A percentile compares a stretch with the other conserved stretches of the same genome.
Conservation (phyloP, 2,797 vertebrate species). For the Channa striata region DNA sequence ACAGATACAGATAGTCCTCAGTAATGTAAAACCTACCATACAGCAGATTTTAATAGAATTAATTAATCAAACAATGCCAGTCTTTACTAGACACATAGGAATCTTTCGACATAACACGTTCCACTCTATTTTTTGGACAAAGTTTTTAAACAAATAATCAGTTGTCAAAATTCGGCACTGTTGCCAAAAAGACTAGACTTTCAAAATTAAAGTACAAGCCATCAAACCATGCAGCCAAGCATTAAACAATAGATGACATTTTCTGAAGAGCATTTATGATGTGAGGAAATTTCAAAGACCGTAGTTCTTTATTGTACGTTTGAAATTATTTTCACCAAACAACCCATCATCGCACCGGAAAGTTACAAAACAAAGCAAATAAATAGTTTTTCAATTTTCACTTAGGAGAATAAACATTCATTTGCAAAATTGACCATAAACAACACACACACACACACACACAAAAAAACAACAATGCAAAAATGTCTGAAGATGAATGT, state of each 20-base stretch:
- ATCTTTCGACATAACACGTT: not conserved
- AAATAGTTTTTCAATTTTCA: conserved; percentile 66
- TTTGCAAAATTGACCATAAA: conserved; percentile 74
- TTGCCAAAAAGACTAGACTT: conserved; percentile 33
- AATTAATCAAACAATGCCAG: no score
- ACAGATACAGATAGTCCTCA: no score
- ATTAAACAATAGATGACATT: conserved; percentile 71
- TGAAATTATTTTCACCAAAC: conserved; percentile 62
- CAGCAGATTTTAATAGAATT: no score
- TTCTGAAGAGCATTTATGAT: conserved; percentile 51
- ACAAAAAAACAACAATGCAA: conserved; percentile 58
- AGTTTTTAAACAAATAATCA: conserved; percentile 35
- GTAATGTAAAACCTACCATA: no score
- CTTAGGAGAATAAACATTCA: conserved; percentile 69
- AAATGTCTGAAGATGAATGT: conserved; percentile 62
- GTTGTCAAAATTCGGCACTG: conserved; percentile 12
- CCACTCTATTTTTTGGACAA: conserved; percentile 31
- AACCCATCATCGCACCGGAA: conserved; percentile 46
- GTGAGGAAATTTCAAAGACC: conserved; percentile 66
- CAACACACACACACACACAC: conserved; percentile 46
- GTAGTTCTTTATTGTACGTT: conserved; percentile 62
- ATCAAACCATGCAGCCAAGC: conserved; percentile 72
- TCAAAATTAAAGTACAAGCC: conserved; percentile 45
- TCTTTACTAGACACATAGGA: not conserved
- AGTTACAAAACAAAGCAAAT: conserved; percentile 58